These are phyloP conservation scores for Mycteria americana DNA, from an alignment of 2,797 vertebrate genomes.

Conservation along the genomic window DNA sequence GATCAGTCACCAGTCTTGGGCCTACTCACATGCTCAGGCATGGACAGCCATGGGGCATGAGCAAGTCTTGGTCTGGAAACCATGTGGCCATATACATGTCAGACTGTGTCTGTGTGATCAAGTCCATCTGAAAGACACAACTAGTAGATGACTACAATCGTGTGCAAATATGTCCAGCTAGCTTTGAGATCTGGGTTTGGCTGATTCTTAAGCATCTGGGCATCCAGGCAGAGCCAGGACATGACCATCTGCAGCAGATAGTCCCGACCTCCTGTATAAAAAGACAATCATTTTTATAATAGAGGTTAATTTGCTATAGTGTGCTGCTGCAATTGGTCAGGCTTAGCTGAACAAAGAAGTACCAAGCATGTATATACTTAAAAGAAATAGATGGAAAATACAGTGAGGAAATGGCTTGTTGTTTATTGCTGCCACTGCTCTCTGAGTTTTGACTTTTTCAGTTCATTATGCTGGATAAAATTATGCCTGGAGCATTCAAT, in stretches of 20 bases:
- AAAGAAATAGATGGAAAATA: background rate
- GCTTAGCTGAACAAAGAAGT: background rate
- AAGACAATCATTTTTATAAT: background rate
- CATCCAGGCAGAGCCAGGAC: background rate
- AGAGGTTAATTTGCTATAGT: background rate
- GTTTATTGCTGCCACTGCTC: background rate
- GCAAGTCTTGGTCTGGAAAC: background rate
- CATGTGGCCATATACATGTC: too few relatives aligned
- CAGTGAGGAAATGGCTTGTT: background rate
- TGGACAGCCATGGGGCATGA: rapidly evolving
- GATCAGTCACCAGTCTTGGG: rapidly evolving
- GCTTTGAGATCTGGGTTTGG: background rate
- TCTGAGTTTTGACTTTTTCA: background rate
- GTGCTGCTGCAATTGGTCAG: background rate
- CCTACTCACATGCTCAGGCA: background rate
- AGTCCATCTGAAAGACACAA: background rate
- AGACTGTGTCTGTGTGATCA: background rate
- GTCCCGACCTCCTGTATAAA: background rate
- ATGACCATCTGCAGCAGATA: background rate
- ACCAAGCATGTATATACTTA: background rate
- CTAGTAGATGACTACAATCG: background rate
- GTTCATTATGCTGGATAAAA: background rate
- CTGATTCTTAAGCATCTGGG: background rate
- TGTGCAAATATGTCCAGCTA: background rate
- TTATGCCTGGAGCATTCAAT: background rate